Percentiles rank a stretch among this genome's conserved stretches.
These are phyloP conservation scores for Parnassius mnemosyne DNA, from an alignment of 2,888 invertebrate genomes.

Conservation along the genomic window DNA sequence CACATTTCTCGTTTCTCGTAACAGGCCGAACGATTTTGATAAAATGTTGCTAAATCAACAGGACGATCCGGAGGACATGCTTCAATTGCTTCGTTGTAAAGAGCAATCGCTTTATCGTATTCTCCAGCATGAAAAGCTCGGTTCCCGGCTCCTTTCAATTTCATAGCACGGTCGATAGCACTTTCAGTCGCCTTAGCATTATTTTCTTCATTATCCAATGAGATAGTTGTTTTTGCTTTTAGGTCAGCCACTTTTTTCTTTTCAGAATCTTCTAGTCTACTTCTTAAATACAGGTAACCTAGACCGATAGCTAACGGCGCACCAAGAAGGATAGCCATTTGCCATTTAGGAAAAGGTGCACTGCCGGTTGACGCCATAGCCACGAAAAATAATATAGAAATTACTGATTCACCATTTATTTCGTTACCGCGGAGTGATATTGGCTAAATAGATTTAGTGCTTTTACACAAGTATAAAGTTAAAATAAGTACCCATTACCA, in stretches of 20 bases:
- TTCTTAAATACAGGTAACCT: conserved; percentile 88
- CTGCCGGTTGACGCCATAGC: conserved; percentile 75
- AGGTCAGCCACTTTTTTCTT: conserved; percentile 75
- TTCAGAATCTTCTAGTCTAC: conserved; percentile 77
- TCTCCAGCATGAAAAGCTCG: conserved; percentile 90
- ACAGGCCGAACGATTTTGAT: conserved; percentile 97
- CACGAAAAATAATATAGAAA: conserved; percentile 32
- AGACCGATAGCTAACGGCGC: conserved; percentile 91
- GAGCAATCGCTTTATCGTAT: conserved; percentile 93
- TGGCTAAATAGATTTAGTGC: conserved; percentile 49
- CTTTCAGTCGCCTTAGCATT: conserved; percentile 71
- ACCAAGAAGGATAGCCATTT: conserved; percentile 90
- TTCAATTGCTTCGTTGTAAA: conserved; percentile 96
- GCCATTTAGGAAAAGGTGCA: conserved; percentile 89
- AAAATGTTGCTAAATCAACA: conserved; percentile 92
- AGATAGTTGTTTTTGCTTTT: conserved; percentile 80
- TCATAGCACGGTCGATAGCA: conserved; percentile 87
- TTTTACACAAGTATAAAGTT: conserved; percentile 50
- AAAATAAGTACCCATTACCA: conserved; percentile 36
- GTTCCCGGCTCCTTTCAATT: conserved; percentile 94
- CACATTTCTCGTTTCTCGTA: conserved; percentile 95
- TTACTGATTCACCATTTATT: conserved; percentile 66
- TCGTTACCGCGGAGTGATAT: conserved; percentile 44
- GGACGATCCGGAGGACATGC: conserved; percentile 88
- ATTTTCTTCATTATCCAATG: conserved; percentile 81